These are phyloP conservation scores for Calidris pygmaea DNA, from an alignment of 2,113 vertebrate genomes.

Conservation along the genomic window DNA sequence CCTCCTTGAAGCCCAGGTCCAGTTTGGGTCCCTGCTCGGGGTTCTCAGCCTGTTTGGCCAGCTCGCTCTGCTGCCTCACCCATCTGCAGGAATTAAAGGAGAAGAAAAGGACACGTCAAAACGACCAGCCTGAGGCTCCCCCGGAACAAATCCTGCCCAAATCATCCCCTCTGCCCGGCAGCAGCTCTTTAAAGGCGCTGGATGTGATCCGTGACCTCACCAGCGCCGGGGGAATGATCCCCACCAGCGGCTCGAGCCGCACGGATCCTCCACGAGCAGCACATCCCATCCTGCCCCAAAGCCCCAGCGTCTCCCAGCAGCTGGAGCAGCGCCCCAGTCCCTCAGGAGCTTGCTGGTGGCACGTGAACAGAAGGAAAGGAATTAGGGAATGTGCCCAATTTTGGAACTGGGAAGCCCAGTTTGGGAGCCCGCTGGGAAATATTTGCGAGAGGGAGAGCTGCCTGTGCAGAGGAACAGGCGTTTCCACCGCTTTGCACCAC, in stretches of 20 bases:
- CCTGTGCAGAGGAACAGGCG: fast-evolving
- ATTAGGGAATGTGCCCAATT: not conserved
- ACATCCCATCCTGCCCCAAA: not conserved
- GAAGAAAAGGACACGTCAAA: not conserved
- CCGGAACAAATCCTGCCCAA: not conserved
- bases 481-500: not conserved
- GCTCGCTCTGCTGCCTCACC: conserved; percentile 93
- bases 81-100: conserved; percentile 74
- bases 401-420: not conserved
- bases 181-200: not conserved
- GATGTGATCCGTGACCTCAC: fast-evolving
- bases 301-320: not conserved
- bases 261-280: fast-evolving
- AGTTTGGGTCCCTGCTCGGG: conserved; percentile 81
- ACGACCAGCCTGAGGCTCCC: no score
- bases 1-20: conserved; percentile 96
- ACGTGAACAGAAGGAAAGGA: not conserved
- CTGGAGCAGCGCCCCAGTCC: not conserved
- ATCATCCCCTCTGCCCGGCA: not conserved
- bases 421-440: not conserved
- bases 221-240: fast-evolving
- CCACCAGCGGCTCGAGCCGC: fast-evolving
- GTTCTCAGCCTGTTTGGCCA: conserved; percentile 83
- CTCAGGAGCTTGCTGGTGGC: not conserved
- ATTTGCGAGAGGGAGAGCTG: not conserved